These are phyloP conservation scores for Xylota sylvarum DNA, from an alignment of 2,888 invertebrate genomes.

Conservation along the genomic window DNA sequence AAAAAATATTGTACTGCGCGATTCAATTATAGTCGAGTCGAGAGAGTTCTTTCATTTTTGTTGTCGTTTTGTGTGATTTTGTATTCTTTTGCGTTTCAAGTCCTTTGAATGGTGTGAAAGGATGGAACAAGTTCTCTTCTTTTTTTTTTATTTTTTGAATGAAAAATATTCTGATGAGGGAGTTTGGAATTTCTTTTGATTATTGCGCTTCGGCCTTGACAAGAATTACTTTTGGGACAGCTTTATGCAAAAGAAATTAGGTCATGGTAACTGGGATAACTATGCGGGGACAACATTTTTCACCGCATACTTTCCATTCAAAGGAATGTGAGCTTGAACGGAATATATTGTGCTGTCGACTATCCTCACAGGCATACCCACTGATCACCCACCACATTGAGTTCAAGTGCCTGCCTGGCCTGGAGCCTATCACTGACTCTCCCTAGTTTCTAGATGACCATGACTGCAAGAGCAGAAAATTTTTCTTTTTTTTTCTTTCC, in stretches of 20 bases:
- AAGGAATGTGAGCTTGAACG: too few relatives aligned
- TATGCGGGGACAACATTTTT: background rate
- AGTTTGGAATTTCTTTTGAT: background rate
- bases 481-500: constrained; percentile 11
- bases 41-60: constrained; percentile 3
- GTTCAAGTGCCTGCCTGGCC: background rate
- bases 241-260: background rate
- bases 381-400: constrained; percentile 12
- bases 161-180: too few relatives aligned
- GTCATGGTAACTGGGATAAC: constrained; percentile 1
- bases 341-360: too few relatives aligned
- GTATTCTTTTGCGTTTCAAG: constrained; percentile 12
- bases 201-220: background rate
- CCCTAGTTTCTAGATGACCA: constrained; percentile 41
- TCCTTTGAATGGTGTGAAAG: constrained; percentile 18
- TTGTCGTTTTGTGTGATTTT: background rate
- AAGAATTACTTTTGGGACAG: constrained; percentile 7
- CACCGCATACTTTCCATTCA: background rate
- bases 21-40: constrained; percentile 56
- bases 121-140: too few relatives aligned
- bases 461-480: constrained; percentile 10
- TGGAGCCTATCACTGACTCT: background rate
- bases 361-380: background rate
- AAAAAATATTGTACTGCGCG: constrained; percentile 24
- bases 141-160: background rate